A percentile compares a stretch with the other conserved stretches of the same genome.
Evolutionary conservation across 2,797 vertebrate genomes (phyloP).

Genomic region (Falco naumanni): DNA sequence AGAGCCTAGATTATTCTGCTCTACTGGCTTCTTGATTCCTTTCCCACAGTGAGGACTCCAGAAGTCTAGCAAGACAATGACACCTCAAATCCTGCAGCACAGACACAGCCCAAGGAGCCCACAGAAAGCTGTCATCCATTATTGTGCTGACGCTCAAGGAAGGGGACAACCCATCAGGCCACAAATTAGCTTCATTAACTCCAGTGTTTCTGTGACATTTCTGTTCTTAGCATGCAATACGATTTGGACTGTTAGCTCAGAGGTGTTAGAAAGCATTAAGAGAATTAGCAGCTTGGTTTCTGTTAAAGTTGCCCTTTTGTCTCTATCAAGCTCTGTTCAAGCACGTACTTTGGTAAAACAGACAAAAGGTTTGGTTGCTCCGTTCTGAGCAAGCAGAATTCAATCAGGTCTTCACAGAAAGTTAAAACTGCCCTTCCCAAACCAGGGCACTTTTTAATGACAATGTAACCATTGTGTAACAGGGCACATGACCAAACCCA

Average conservation of each 20-base stretch:
- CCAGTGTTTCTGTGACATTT: constrained; percentile 25
- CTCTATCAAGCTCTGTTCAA: neutral
- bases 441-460: neutral
- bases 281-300: constrained; percentile 39
- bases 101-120: constrained; percentile 70
- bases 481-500: neutral
- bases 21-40: constrained; percentile 76
- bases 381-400: neutral
- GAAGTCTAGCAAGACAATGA: constrained; percentile 62
- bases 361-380: constrained; percentile 40
- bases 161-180: constrained; percentile 63
- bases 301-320: constrained; percentile 23
- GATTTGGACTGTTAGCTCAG: neutral
- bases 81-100: constrained; percentile 63
- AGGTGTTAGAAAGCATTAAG: neutral
- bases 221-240: neutral
- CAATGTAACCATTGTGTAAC: neutral
- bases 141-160: constrained; percentile 76
- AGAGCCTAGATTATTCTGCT: constrained; percentile 84
- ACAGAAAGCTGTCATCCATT: constrained; percentile 79
- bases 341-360: constrained; percentile 25
- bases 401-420: neutral
- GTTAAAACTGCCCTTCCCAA: neutral
- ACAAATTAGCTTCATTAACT: constrained; percentile 72
- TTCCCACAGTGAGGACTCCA: constrained; percentile 82